Evolutionary conservation across 2,888 invertebrate species (phyloP), one percentile per base, ranked within the genome.

Genomic region (Labia minor): DNA sequence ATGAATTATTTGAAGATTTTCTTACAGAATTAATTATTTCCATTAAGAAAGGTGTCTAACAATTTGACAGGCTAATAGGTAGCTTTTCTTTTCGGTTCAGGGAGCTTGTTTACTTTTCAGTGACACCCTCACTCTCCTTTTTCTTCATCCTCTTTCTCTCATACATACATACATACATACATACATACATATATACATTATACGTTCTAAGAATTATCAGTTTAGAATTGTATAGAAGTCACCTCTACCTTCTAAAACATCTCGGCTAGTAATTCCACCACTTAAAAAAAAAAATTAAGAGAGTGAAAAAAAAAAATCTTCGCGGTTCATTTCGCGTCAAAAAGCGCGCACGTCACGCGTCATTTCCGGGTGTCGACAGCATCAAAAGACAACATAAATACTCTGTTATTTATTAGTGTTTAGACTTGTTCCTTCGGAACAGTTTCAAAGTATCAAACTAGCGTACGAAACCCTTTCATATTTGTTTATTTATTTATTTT

Each of bases 261-360:
- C n/a, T n/a, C n/a, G n/a, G n/a, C n/a, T n/a, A n/a, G n/a, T n/a
- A n/a, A n/a, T n/a, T n/a, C n/a, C n/a, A 8, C 33, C 33, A 8
- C 6, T 33, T 33, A 33, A 33, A 33, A 33, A 33, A 33, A 33
- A 33, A 33, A n/a, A n/a, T n/a, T 26, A 26, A 26, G 4, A 49
- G 49, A 14, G 49, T 14, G 2, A 49, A 49, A 49, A 49, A n/a
- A 49, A 49, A 49, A 49, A 49, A 49, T 8, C 49, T 11, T 49
- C 49, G 49, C 49, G 49, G 49, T 49, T 49, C 49, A 49, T 49
- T 49, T 49, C 49, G 49, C 49, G 49, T 49, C 49, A 49, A 49
- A 49, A 49, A 4, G 49, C 49, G 49, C 49, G 49, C 49, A 14
- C 49, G 49, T 49, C 49, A 49, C 16, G 49, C 49, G 49, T 49